Conservation (phyloP, 2,888 invertebrate genomes). For the Biston betularia region DNA sequence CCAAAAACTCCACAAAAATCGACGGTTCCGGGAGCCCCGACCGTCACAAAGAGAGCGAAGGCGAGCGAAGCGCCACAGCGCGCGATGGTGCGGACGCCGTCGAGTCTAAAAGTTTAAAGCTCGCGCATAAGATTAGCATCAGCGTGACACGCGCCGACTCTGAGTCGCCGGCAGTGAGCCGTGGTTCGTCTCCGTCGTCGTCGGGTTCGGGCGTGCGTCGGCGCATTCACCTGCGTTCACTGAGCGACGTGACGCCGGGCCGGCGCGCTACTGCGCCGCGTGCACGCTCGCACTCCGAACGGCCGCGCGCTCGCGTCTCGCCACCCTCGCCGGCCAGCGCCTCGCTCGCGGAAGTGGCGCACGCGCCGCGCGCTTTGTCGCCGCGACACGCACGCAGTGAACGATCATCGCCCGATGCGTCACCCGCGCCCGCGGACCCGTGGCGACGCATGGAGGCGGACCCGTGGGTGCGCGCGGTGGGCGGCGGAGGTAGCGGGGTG, state of each 20-base stretch:
- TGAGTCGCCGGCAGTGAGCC: constrained; percentile 70
- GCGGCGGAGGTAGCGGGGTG: constrained; percentile 49
- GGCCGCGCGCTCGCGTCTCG: constrained; percentile 62
- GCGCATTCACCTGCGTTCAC: constrained; percentile 78
- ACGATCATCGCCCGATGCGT: constrained; percentile 65
- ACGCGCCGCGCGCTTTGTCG: constrained; percentile 52
- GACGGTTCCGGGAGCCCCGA: constrained; percentile 61
- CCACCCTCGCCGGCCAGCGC: constrained; percentile 55
- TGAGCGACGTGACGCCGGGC: constrained; percentile 79
- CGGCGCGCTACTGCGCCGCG: constrained; percentile 69
- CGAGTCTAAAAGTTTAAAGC: constrained; percentile 49
- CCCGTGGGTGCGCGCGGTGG: constrained; percentile 53
- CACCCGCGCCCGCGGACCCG: constrained; percentile 58
- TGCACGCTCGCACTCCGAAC: constrained; percentile 76
- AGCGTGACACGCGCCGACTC: constrained; percentile 79
- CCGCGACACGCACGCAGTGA: constrained; percentile 55
- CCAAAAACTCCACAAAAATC: constrained; percentile 68
- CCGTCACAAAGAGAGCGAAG: constrained; percentile 53
- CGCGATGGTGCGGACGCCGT: constrained; percentile 53
- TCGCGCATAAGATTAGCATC: constrained; percentile 74
- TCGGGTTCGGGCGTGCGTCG: constrained; percentile 68
- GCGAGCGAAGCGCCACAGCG: constrained; percentile 46
- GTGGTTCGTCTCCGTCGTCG: constrained; percentile 65
- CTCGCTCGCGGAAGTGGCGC: constrained; percentile 54
- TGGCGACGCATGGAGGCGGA: constrained; percentile 74